Evolutionary conservation across 2,797 vertebrate genomes (phyloP), one percentile per base, ranked within the genome.

Genomic region (Okamejei kenojei): DNA sequence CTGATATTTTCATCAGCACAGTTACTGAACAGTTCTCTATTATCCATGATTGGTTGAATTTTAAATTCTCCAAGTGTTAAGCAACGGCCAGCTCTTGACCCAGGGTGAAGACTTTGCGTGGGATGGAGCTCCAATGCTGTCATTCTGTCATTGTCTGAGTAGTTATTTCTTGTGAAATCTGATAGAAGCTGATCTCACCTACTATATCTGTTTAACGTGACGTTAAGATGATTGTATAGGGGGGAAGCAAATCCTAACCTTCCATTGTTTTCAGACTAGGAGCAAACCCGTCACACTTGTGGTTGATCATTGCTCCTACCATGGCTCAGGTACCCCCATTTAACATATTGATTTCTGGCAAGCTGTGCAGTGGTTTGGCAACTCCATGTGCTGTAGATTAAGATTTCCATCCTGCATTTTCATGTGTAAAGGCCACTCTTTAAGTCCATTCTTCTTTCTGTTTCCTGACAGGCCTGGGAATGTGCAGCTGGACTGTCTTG

Each of bases 401-500:
- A 17, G 82, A 58, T n/a, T 32, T 63, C 61, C n/a, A 2, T 74
- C 38, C 71, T 73, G 5, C 54, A 23, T 54, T 74, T 91, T 54
- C 11, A 6, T 76, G 26, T 73, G n/a, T 92, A 76, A 11, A 35
- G 29, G 26, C 3, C 38, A 29, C 26, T 29, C n/a, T 68, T 23
- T 4, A 23, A 74, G 17, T 79, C 19, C 63, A 84, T 93, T 79
- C 79, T 71, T 73, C 93, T 0, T 93, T 86, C n/a, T 8, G 35
- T 65, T 68, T 11, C 26, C 21, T 26, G 35, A 45, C 71, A 99
- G 99, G 96, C 97, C 97, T 93, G 99, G 99, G 93, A 97, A 96
- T 93, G 96, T 98, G 95, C 98, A 98, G 93, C 95, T 99, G 97
- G 98, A 99, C 95, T 99, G 98, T 96, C 96, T 99, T 94, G 99